Conservation (phyloP, 1,140 invertebrate genomes). For the Scaptomyza montana region DNA sequence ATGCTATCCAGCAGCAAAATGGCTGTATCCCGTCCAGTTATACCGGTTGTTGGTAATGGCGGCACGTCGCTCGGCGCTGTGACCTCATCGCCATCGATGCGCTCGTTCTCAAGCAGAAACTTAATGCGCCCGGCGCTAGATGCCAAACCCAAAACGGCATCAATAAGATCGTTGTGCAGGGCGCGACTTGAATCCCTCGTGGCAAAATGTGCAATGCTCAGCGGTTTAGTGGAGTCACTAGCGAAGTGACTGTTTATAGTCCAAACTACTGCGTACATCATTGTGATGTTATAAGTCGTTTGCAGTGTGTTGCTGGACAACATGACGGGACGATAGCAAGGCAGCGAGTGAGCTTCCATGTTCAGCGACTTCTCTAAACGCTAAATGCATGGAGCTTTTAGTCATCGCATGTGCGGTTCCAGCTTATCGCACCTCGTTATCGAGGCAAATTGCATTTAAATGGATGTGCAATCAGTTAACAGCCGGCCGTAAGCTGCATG, state of each 20-base stretch:
- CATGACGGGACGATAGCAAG: conserved; percentile 13
- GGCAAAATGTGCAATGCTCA: conserved; percentile 64
- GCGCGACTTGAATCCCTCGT: conserved; percentile 32
- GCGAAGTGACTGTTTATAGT: conserved; percentile 67
- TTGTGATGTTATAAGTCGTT: conserved; percentile 48
- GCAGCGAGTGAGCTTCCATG: background rate
- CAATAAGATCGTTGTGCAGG: conserved; percentile 67
- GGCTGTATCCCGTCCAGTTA: conserved; percentile 21
- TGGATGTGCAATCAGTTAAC: conserved; percentile 45
- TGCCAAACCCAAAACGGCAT: conserved; percentile 35
- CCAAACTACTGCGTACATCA: conserved; percentile 74
- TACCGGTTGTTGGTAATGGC: conserved; percentile 20
- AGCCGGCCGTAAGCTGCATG: conserved; percentile 4
- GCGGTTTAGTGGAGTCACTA: conserved; percentile 34
- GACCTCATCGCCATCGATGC: conserved; percentile 22
- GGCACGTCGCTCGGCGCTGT: background rate
- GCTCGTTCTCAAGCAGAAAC: conserved; percentile 54
- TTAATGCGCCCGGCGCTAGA: conserved; percentile 34
- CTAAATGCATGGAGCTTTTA: conserved; percentile 10
- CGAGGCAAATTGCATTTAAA: conserved; percentile 47
- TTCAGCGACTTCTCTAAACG: background rate
- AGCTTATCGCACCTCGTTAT: conserved; percentile 32
- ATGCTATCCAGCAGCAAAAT: conserved; percentile 75
- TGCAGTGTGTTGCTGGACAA: conserved; percentile 14
- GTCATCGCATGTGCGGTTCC: conserved; percentile 1